Evolutionary conservation across 1,140 invertebrate genomes (phyloP).

Genomic region (Octopus sinensis): DNA sequence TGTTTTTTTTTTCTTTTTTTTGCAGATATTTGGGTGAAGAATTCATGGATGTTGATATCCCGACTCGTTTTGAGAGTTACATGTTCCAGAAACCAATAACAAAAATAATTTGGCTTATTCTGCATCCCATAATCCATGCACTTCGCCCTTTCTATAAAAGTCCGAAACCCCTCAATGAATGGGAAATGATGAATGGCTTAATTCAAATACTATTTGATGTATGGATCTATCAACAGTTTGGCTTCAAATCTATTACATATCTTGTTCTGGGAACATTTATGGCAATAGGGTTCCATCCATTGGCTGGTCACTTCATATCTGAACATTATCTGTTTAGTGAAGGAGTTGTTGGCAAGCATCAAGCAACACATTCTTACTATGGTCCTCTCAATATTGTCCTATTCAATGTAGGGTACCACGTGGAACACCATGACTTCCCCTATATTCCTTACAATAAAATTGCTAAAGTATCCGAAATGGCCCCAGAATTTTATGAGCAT

Average conservation of each 20-base stretch:
- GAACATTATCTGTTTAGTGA: conserved; percentile 99
- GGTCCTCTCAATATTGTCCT: conserved; percentile 93
- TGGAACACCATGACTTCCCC: conserved; percentile 59
- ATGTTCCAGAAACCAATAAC: conserved; percentile 52
- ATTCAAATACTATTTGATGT: conserved; percentile 84
- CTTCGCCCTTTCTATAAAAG: conserved; percentile 53
- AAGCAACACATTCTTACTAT: conserved; percentile 97
- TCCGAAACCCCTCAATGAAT: conserved; percentile 75
- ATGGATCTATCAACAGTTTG: conserved; percentile 75
- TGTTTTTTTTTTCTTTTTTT: neutral
- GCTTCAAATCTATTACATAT: conserved; percentile 76
- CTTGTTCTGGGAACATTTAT: conserved; percentile 81
- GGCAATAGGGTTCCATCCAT: conserved; percentile 94
- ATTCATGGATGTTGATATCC: conserved; percentile 53
- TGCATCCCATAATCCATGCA: conserved; percentile 51
- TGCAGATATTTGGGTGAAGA: conserved; percentile 47
- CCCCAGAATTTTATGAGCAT: conserved; percentile 90
- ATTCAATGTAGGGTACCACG: conserved; percentile 86
- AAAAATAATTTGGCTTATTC: conserved; percentile 50
- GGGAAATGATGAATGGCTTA: conserved; percentile 80
- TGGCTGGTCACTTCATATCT: conserved; percentile 97
- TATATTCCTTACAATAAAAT: conserved; percentile 52
- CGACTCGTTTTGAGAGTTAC: conserved; percentile 47
- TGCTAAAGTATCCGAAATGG: conserved; percentile 71
- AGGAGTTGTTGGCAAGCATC: conserved; percentile 61